phyloP scores from a whole-genome alignment of 2,113 vertebrate species.

The Periophthalmus modestus region DNA sequence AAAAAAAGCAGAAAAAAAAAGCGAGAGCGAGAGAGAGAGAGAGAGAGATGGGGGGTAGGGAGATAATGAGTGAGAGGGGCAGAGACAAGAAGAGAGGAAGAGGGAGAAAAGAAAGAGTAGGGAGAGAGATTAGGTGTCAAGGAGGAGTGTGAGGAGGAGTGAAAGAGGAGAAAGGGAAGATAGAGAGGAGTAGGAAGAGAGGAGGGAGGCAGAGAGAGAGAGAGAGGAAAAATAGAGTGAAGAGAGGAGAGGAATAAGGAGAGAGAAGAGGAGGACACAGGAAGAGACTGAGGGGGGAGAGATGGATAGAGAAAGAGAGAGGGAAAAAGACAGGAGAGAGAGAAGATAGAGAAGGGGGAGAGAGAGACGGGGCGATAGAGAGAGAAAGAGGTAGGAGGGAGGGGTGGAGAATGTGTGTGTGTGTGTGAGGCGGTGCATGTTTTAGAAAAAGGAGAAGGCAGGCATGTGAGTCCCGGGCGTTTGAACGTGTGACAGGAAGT shows the following conservation, averaged over 20 bases:
- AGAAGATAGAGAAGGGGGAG: slow-evolving; percentile 50
- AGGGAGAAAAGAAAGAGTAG: neutral
- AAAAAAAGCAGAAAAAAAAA: too few species aligned
- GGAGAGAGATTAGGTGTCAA: too few species aligned
- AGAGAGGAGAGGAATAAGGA: too few species aligned
- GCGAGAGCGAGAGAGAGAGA: too few species aligned
- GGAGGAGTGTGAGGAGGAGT: too few species aligned
- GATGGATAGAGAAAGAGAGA: too few species aligned
- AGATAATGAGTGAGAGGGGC: neutral
- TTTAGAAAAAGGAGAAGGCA: slow-evolving; percentile 53
- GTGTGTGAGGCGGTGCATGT: slow-evolving; percentile 32
- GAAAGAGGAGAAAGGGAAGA: too few species aligned
- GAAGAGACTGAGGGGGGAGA: too few species aligned
- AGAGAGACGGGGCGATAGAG: slow-evolving; percentile 64
- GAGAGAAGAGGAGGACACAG: too few species aligned
- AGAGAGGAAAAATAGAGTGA: neutral
- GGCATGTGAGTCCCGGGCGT: neutral
- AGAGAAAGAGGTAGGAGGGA: neutral
- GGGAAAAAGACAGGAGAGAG: neutral
- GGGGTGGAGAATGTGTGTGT: neutral
- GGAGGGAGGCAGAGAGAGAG: neutral
- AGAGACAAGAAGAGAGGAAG: neutral
- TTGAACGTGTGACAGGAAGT: slow-evolving; percentile 58
- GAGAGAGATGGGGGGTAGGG: too few species aligned
- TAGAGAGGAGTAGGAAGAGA: too few species aligned